Evolutionary conservation across 2,888 invertebrate genomes (phyloP), one percentile per base, ranked within the genome.

Genomic region (Smittia aterrima): DNA sequence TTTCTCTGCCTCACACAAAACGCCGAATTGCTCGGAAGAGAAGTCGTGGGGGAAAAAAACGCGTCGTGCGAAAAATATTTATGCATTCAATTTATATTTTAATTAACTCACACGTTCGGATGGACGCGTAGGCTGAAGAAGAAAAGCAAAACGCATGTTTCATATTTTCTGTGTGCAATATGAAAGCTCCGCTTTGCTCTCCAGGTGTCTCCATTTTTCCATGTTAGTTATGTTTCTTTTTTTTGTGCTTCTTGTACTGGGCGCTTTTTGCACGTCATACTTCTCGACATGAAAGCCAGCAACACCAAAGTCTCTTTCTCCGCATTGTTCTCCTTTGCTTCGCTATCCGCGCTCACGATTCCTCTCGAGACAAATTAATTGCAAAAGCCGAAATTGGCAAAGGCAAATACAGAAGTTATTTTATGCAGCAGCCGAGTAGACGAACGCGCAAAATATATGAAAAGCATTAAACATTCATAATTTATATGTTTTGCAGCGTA

Each of bases 291-390:
- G 47, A 47, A 47, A 47, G 13, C 47, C n/a, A 47, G 16, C 47
- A 47, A 47, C 47, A 47, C 3, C n/a, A n/a, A 47, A 47, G 3
- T n/a, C 47, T 47, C n/a, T 47, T n/a, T 3, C 16, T 47, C n/a
- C n/a, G 3, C n/a, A 47, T 47, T 47, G 47, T 47, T 3, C n/a
- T 6, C 16, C 47, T 16, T 47, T 47, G 4, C 47, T 9, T 68
- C 24, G 68, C 47, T 20, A 47, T 11, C 16, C 47, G 47, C n/a
- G 40, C 68, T 68, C 68, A 68, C 68, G 68, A 68, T 47, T 68
- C 47, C 24, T 68, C 68, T 64, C 68, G 68, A 68, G 68, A 68
- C 68, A 68, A 68, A 68, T 68, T 68, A 68, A 68, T 53, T 68
- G 68, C 68, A 68, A 68, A 64, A 41, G 68, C 68, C 68, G 41